Evolutionary conservation across 2,113 vertebrate genomes (phyloP), one percentile per base, ranked within the genome.

Genomic region (Syngnathus typhle): DNA sequence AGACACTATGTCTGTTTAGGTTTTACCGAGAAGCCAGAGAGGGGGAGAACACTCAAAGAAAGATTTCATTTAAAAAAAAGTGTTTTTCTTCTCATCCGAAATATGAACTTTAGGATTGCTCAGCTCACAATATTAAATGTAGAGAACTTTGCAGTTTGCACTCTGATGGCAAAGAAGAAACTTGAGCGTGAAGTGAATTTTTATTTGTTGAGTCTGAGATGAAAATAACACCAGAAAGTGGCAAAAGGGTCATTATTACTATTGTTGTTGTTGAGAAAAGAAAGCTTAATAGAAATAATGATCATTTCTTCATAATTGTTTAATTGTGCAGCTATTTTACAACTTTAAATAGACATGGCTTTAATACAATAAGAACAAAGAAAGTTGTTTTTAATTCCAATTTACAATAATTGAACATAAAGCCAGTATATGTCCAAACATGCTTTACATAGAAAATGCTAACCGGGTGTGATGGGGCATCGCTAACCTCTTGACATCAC

Each of bases 1-100:
- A 69, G 77, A 73, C 75, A 79, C 75, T 73, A 77, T 65, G 36
- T 47, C 74, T 73, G 47, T 77, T 77, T 74, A 67, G 51, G 23
- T 72, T 73, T 63, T 1, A 46, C 62, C 43, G 16, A 32, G 15
- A 27, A 27, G 11, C 18, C 21, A 12, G 38, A 12, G n/a, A 62
- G 38, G 38, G 18, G 10, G 38, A 32, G 5, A 5, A 21, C 5
- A 44, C 60, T 23, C 1, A 60, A 60, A 60, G 10, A 39, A 32
- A 32, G 27, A 3, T 32, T 32, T 32, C 27, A 32, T 32, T 32
- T 32, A 2, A 32, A 32, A 32, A 32, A 32, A 32, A 62, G 7
- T n/a, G 21, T 11, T 61, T 38, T 19, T 9, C 4, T 32, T n/a
- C 7, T n/a, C 15, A 9, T 15, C 6, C 49, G 21, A 19, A 51